A percentile compares a stretch with the other conserved stretches of the same genome.
Conservation (phyloP, 2,888 invertebrate genomes). For the Pyrrhosoma nymphula region DNA sequence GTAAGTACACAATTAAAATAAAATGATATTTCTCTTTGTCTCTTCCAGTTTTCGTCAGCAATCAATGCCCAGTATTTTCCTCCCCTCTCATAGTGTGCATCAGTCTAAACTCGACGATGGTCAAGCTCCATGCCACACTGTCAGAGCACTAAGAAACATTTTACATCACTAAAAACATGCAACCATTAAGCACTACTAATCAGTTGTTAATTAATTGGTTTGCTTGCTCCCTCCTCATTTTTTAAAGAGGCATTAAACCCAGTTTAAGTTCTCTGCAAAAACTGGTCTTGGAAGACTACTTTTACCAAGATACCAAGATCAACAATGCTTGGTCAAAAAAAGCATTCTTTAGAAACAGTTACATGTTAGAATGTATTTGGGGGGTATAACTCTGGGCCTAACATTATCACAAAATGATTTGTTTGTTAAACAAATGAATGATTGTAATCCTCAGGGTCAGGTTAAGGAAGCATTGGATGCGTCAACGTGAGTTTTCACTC, state of each 20-base stretch:
- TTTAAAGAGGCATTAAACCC: neutral
- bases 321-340: neutral
- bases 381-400: slow-evolving; percentile 6
- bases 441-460: neutral
- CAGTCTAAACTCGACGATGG: slow-evolving; percentile 7
- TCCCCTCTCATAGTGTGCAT: neutral
- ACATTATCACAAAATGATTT: slow-evolving; percentile 38
- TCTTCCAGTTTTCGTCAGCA: neutral
- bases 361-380: neutral
- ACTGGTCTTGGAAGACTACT: slow-evolving; percentile 55
- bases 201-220: neutral
- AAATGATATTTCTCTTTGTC: neutral
- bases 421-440: slow-evolving; percentile 25
- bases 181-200: slow-evolving; percentile 31
- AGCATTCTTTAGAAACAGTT: slow-evolving; percentile 35
- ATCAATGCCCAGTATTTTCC: neutral
- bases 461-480: neutral
- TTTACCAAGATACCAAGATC: slow-evolving; percentile 23
- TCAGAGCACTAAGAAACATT: slow-evolving; percentile 12
- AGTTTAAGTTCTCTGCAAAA: neutral
- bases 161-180: slow-evolving; percentile 8
- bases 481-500: neutral
- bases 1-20: neutral
- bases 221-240: neutral
- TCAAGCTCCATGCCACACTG: neutral